Evolutionary conservation across 2,888 invertebrate species (phyloP), one percentile per base, ranked within the genome.

Genomic region (Caenorhabditis imperialis): DNA sequence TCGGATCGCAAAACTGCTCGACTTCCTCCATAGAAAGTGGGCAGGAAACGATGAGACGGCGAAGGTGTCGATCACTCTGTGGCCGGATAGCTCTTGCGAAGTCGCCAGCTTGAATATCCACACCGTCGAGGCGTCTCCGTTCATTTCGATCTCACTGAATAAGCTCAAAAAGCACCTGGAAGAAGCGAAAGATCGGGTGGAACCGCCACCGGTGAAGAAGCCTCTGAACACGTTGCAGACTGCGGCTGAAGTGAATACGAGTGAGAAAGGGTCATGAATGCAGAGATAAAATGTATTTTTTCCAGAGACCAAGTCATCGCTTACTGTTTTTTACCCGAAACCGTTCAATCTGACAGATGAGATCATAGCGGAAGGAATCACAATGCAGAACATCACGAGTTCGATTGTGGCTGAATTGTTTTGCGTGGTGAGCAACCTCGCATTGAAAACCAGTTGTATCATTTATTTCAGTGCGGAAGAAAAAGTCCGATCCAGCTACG

Each of bases 351-450:
- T 81, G 8, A 61, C 58, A 16, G 79, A 79, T 18, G 20, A 51
- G 8, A 58, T 73, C 12, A 35, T 83, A 1, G 44, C 44, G 12
- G 60, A 61, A 7, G 84, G 84, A 55, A 40, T 85, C 16, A 75
- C 67, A 6, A 12, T 58, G 18, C 18, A 40, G 10, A 75, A 78
- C 58, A 73, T 77, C 2, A 69, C 48, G 18, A 75, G 76, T 47
- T 76, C 81, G 0, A 75, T 79, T 16, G 30, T 85, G 0, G 79
- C 81, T 5, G 84, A 85, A 30, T 58, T 85, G 6, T 85, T 67
- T 53, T 80, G 82, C 42, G 54, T 82, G 53, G 83, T 84, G 18
- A 38, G 57, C 38, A 10, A 7, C 5, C 3, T 35, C 33, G 2
- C 30, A 1, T 55, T 10, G 14, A 38, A 42, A 47, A 45, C 6